phyloP scores from a whole-genome alignment of 2,113 vertebrate species.

The Pseudopodoces humilis region DNA sequence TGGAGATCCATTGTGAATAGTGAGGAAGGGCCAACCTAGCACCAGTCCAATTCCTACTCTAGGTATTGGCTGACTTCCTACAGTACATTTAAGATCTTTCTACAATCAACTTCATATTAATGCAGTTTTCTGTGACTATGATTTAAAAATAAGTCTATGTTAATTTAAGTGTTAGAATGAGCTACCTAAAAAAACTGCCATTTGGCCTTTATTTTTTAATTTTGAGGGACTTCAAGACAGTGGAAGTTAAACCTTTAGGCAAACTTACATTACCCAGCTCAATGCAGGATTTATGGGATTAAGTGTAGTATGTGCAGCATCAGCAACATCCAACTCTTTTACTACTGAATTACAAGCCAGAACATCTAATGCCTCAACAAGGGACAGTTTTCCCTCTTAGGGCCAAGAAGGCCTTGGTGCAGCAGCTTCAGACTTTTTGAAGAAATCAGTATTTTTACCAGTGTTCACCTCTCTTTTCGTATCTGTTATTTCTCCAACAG shows the following conservation, averaged over 20 bases:
- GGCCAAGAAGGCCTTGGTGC: rapidly evolving
- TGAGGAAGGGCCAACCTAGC: background rate
- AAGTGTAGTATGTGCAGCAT: background rate
- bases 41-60: background rate
- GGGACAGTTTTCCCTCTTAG: background rate
- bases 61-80: background rate
- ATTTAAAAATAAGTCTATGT: background rate
- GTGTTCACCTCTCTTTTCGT: background rate
- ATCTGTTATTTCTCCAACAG: background rate
- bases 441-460: background rate
- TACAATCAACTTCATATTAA: background rate
- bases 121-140: background rate
- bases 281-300: background rate
- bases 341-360: background rate
- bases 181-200: background rate
- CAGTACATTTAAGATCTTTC: background rate
- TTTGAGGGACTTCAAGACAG: background rate
- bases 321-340: background rate
- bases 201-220: background rate
- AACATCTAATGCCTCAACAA: background rate
- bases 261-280: background rate
- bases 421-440: background rate
- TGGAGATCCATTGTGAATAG: rapidly evolving
- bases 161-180: background rate
- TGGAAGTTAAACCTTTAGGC: background rate